Conservation (phyloP, 2,113 vertebrate species). For the Ctenomys sociabilis region DNA sequence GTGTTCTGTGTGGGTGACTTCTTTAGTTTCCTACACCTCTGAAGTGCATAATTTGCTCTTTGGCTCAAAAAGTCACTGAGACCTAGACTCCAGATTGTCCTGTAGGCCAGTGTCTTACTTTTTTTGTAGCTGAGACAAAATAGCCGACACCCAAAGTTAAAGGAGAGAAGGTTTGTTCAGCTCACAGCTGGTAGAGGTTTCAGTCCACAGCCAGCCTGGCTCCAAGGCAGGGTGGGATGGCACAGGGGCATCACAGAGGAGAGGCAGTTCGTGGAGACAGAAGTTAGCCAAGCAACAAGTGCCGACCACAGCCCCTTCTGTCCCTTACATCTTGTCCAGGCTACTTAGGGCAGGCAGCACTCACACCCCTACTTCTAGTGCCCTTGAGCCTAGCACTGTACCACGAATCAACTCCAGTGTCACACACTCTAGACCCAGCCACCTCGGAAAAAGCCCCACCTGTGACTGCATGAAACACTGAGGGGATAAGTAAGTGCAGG, state of each 20-base stretch:
- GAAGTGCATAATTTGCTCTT: neutral
- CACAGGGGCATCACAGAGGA: neutral
- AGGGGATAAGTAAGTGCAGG: neutral
- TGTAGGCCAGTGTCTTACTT: neutral
- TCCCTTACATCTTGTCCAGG: neutral
- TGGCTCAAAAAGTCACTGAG: neutral
- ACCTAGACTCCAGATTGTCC: neutral
- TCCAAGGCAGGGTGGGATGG: neutral
- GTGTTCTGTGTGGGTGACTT: rapidly evolving
- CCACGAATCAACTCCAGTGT: neutral
- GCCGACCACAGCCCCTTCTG: no score
- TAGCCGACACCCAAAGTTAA: neutral
- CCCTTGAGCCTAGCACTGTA: neutral
- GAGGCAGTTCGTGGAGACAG: neutral
- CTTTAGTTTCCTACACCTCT: neutral
- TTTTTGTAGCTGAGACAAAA: neutral
- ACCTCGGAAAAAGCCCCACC: neutral
- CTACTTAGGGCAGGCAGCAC: neutral
- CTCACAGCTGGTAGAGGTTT: neutral
- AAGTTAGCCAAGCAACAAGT: neutral
- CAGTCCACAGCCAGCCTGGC: neutral
- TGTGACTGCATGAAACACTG: neutral
- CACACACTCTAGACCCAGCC: neutral
- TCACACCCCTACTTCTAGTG: neutral
- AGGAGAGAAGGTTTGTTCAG: neutral